Base-by-base conservation (phyloP, 2,888 invertebrate genomes). In the Gymnocheta viridis region DNA sequence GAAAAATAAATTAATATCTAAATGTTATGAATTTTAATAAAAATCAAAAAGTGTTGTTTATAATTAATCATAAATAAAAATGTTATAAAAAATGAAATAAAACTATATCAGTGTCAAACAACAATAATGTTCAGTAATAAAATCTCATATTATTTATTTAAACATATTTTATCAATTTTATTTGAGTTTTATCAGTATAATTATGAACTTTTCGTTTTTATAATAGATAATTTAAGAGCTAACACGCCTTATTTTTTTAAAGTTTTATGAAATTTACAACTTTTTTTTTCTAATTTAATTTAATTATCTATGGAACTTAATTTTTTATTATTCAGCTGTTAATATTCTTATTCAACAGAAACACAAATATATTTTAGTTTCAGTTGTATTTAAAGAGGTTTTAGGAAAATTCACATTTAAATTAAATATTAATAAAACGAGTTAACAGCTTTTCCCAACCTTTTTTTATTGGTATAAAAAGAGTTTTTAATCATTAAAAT, bases 241-340 rank as follows among this genome's bases (percentile, higher is more conserved):
- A 69, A 58, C 58, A 73, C 66, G 80, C 80, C 80, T 73, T 73
- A 58, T 81, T 67, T 80, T 73, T 81, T 81, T 80, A 56, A 66
- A 73, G 66, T 66, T 80, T 44, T 41, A n/a, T 66, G 47, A 19
- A 80, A 64, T 58, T 49, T 22, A 19, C n/a, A 47, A 54, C 9
- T 64, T 79, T 29, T 47, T 79, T 2, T 47, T 80, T 66, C n/a
- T n/a, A n/a, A n/a, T 47, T 56, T 22, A 9, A 66, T 58, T 72
- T 51, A 49, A 49, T 80, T 80, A 56, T 19, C 38, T 38, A 35
- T 47, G 35, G 12, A 47, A 47, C n/a, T 47, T 56, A 56, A 64
- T 22, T 66, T 38, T 32, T 66, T 38, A 72, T 49, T 58, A 41
- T 22, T 60, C 41, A 69, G 3, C 51, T 60, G 49, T 41, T 66